A percentile compares a stretch with the other conserved stretches of the same genome.
Evolutionary conservation across 2,797 vertebrate genomes (phyloP).

Genomic region (Semotilus atromaculatus): DNA sequence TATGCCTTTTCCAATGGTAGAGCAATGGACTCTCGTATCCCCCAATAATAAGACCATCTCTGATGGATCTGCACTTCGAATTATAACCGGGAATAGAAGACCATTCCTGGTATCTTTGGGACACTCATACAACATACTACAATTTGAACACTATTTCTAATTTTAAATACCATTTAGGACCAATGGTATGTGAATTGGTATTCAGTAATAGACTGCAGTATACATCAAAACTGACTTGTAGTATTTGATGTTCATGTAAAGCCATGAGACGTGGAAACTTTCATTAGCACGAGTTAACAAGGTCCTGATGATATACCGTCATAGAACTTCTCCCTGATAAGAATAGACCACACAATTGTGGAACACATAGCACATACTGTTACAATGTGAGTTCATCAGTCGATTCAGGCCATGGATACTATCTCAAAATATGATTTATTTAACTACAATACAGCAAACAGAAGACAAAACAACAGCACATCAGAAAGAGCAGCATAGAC

Average conservation of each 20-base stretch:
- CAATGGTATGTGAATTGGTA: not conserved
- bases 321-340: slow-evolving; percentile 1
- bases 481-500: slow-evolving; percentile 25
- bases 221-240: not conserved
- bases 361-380: slow-evolving; percentile 6
- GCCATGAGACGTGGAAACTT: not conserved
- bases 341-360: slow-evolving; percentile 3
- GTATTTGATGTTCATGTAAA: slow-evolving; percentile 2
- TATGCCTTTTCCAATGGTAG: too few relatives aligned
- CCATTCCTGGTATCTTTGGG: not conserved
- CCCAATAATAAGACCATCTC: not conserved
- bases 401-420: not conserved
- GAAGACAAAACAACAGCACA: slow-evolving; percentile 41
- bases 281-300: not conserved
- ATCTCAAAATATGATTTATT: slow-evolving; percentile 32
- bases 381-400: not conserved
- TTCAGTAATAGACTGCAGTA: not conserved
- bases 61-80: not conserved
- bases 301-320: not conserved
- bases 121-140: too few relatives aligned
- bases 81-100: not conserved
- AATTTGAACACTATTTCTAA: too few relatives aligned
- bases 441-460: slow-evolving; percentile 26
- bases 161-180: not conserved
- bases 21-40: too few relatives aligned